Conservation (phyloP, 2,113 vertebrate species). For the Agapornis roseicollis region DNA sequence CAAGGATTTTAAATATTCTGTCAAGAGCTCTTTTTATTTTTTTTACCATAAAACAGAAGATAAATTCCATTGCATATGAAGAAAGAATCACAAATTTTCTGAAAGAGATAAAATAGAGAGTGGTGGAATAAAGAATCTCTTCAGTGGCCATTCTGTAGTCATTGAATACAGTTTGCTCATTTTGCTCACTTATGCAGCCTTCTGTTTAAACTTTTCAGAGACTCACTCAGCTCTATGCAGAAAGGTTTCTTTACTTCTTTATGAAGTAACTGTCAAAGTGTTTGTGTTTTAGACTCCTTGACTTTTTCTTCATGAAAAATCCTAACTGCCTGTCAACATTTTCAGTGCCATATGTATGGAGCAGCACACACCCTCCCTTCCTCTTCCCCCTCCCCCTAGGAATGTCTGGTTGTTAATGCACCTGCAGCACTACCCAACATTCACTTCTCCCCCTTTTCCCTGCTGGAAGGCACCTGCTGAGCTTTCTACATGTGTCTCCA, state of each 20-base stretch:
- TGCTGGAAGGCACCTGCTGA: too few species aligned
- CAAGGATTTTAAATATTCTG: conserved; percentile 29
- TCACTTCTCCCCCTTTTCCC: too few species aligned
- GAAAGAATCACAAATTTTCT: background rate
- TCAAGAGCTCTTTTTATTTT: conserved; percentile 6
- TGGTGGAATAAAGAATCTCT: background rate
- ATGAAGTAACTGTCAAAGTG: background rate
- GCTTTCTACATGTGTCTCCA: too few species aligned
- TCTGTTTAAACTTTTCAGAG: background rate
- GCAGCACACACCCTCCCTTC: too few species aligned
- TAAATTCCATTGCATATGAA: conserved; percentile 4
- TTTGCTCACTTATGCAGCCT: background rate
- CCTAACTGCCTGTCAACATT: background rate
- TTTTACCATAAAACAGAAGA: conserved; percentile 9
- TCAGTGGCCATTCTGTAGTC: background rate
- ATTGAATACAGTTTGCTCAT: background rate
- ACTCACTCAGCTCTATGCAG: background rate
- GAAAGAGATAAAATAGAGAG: background rate
- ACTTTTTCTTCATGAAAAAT: background rate
- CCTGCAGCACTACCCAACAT: too few species aligned
- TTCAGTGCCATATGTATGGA: background rate
- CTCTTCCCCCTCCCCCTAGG: too few species aligned
- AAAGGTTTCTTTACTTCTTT: background rate
- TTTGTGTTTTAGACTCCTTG: background rate
- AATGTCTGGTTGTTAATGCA: too few species aligned